Evolutionary conservation across 2,113 vertebrate genomes (phyloP).

Genomic region (Chloropsis cyanopogon): DNA sequence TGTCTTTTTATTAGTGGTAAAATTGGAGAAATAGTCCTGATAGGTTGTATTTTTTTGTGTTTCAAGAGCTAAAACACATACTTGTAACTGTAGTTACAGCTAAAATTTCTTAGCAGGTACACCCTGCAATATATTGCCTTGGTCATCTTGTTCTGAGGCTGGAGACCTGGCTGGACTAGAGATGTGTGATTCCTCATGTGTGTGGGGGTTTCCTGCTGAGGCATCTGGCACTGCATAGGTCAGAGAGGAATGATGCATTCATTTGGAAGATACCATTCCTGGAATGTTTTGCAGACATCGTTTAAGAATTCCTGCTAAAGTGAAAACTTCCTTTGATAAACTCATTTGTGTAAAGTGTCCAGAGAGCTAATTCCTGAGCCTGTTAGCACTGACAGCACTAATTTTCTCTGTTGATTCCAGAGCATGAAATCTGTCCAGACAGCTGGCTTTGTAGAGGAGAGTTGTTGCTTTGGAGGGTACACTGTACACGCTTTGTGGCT

Average conservation of each 20-base stretch:
- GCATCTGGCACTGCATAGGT: neutral
- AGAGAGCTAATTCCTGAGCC: neutral
- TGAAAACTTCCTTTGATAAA: neutral
- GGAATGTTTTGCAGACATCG: neutral
- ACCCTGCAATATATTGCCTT: neutral
- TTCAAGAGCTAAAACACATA: neutral
- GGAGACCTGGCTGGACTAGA: accelerated
- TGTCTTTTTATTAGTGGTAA: neutral
- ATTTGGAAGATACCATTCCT: neutral
- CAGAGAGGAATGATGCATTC: neutral
- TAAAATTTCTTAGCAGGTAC: neutral
- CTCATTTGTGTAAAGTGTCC: neutral
- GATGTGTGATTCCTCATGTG: too few relatives aligned
- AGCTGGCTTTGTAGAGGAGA: neutral
- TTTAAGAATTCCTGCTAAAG: neutral
- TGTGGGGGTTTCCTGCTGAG: accelerated
- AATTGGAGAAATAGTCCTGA: neutral
- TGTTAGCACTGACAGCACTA: neutral
- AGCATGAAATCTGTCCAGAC: neutral
- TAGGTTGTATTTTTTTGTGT: neutral
- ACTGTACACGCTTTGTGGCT: neutral
- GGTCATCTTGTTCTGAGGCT: neutral
- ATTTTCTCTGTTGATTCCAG: neutral
- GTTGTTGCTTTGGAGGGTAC: neutral
- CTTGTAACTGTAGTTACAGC: neutral